phyloP scores from a whole-genome alignment of 2,888 invertebrate species.

The Clistopyga incitator region DNA sequence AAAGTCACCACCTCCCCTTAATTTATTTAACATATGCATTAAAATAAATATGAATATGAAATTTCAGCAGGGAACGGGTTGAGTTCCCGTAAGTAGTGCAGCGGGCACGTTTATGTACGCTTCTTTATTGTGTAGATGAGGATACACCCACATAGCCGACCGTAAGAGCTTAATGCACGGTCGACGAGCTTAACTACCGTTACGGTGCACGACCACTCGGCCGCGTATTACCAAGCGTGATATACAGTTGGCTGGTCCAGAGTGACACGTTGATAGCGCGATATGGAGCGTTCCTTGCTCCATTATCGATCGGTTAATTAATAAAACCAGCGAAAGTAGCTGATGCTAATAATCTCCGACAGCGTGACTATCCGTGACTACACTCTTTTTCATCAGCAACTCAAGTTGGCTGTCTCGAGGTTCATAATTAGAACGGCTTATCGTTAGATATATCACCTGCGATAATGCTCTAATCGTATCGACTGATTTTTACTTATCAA shows the following conservation, averaged over 20 bases:
- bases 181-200: conserved; percentile 50
- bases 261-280: conserved; percentile 39
- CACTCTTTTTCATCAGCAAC: background rate
- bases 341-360: background rate
- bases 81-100: background rate
- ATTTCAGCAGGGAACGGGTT: background rate
- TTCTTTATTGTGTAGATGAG: conserved; percentile 17
- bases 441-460: background rate
- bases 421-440: background rate
- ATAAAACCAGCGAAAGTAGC: conserved; percentile 50
- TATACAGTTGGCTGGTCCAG: conserved; percentile 46
- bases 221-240: conserved; percentile 55
- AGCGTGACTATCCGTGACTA: background rate
- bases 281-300: conserved; percentile 39
- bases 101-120: background rate
- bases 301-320: conserved; percentile 62
- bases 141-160: background rate
- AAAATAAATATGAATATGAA: conserved; percentile 15
- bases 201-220: conserved; percentile 45
- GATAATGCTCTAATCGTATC: background rate
- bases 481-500: too few species aligned
- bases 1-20: too few species aligned
- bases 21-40: too few species aligned
- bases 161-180: conserved; percentile 13
- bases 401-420: background rate